These are phyloP conservation scores for Pammene aurita DNA, from an alignment of 2,888 invertebrate species.

Conservation along the genomic window DNA sequence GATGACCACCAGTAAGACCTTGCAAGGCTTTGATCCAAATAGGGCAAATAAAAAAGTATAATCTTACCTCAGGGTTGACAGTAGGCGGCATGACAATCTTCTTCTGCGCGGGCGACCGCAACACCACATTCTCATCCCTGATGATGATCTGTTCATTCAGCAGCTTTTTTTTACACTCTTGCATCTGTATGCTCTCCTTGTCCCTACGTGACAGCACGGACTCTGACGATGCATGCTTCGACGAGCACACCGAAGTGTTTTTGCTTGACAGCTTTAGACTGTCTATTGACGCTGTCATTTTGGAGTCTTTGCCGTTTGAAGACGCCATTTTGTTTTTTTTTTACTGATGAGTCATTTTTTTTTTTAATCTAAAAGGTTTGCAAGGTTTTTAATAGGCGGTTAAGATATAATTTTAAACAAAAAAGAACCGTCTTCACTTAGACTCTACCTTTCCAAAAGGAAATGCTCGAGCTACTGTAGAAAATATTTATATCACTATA, in stretches of 20 bases:
- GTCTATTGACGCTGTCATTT: conserved; percentile 76
- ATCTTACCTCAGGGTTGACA: conserved; percentile 75
- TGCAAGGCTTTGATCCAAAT: no score
- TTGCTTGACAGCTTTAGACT: conserved; percentile 78
- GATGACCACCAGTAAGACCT: no score
- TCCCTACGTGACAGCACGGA: conserved; percentile 77
- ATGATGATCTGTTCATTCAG: conserved; percentile 79
- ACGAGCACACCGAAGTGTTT: conserved; percentile 69
- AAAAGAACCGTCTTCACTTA: no score
- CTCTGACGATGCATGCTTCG: conserved; percentile 78
- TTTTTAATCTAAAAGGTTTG: conserved; percentile 14
- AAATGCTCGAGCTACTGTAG: no score
- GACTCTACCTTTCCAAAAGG: no score
- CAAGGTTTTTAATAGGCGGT: neutral
- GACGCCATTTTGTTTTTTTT: conserved; percentile 67
- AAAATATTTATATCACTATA: no score
- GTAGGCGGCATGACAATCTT: conserved; percentile 78
- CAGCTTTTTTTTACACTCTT: conserved; percentile 78
- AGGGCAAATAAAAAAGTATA: neutral
- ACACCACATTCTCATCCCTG: conserved; percentile 76
- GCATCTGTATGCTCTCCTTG: conserved; percentile 76
- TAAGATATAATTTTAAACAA: no score
- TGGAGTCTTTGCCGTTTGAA: conserved; percentile 72
- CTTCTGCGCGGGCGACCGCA: conserved; percentile 78
- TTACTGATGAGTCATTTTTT: neutral